Evolutionary conservation across 1,140 invertebrate species (phyloP).

Genomic region (Antheraea pernyi): DNA sequence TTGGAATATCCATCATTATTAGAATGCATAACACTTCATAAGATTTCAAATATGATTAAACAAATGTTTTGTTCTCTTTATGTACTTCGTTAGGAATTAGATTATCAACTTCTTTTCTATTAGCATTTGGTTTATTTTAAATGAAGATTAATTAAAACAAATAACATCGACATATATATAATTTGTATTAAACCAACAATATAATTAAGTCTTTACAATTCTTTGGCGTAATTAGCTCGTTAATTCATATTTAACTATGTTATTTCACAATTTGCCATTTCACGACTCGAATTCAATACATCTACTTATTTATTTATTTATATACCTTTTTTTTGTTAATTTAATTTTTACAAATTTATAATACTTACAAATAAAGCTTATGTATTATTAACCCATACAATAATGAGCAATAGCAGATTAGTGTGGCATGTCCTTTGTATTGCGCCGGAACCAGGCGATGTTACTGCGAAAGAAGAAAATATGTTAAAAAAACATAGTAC

Average conservation of each 20-base stretch:
- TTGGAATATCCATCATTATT: too few species aligned
- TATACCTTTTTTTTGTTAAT: constrained; percentile 48
- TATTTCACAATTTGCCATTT: constrained; percentile 6
- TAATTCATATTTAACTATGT: constrained; percentile 18
- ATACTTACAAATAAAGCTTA: constrained; percentile 38
- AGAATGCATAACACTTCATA: too few species aligned
- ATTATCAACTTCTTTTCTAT: neutral
- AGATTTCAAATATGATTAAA: too few species aligned
- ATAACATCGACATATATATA: constrained; percentile 59
- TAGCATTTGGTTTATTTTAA: neutral
- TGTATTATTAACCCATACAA: constrained; percentile 61
- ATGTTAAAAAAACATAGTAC: neutral
- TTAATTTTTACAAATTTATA: constrained; percentile 36
- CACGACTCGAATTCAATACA: too few species aligned
- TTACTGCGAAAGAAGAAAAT: constrained; percentile 60
- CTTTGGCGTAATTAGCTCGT: constrained; percentile 74
- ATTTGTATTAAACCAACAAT: constrained; percentile 78
- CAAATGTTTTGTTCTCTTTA: too few species aligned
- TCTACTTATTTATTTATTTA: constrained; percentile 28
- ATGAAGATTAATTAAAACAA: constrained; percentile 44
- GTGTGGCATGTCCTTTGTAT: constrained; percentile 57
- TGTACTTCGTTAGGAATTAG: neutral
- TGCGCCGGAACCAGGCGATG: constrained; percentile 58
- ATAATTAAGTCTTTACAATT: constrained; percentile 71
- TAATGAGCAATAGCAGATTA: constrained; percentile 47